These are phyloP conservation scores for Zoroaster sp. DNA, from an alignment of 53 echinoderm and acorn worm species.

Conservation along the genomic window DNA sequence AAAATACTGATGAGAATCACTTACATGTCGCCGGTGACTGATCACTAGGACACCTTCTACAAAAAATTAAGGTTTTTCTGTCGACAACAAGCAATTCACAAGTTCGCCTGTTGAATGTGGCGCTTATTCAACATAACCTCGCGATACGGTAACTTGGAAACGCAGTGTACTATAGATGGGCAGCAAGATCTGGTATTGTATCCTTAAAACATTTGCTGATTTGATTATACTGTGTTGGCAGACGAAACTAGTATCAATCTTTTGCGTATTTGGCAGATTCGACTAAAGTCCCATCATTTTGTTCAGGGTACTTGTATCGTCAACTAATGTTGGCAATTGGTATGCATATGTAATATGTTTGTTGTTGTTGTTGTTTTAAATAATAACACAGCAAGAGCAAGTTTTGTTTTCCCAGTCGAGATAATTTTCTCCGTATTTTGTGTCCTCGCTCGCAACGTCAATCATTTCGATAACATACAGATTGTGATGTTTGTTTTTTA, in stretches of 20 bases:
- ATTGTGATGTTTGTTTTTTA: slow-evolving; percentile 25
- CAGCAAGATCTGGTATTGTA: neutral
- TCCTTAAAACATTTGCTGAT: neutral
- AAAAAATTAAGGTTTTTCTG: neutral
- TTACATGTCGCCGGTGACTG: slow-evolving; percentile 12
- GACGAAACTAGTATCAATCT: neutral
- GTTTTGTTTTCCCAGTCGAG: neutral
- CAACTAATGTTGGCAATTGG: too few species aligned
- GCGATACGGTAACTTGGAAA: slow-evolving; percentile 34
- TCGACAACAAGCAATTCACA: slow-evolving; percentile 36
- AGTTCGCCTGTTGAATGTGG: slow-evolving; percentile 41
- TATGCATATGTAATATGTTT: too few species aligned
- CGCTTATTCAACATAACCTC: slow-evolving; percentile 20
- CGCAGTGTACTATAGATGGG: neutral
- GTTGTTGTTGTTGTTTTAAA: too few species aligned
- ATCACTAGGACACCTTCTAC: neutral
- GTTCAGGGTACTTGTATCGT: too few species aligned
- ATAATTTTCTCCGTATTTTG: neutral
- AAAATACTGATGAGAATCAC: neutral
- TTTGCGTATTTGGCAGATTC: too few species aligned
- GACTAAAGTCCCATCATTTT: too few species aligned
- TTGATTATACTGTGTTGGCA: neutral
- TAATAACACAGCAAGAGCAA: neutral
- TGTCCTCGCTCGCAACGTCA: neutral
- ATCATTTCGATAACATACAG: slow-evolving; percentile 12